A percentile compares a stretch with the other conserved stretches of the same genome.
These are phyloP conservation scores for Scaptomyza parva DNA, from an alignment of 2,888 invertebrate species.

Conservation along the genomic window DNA sequence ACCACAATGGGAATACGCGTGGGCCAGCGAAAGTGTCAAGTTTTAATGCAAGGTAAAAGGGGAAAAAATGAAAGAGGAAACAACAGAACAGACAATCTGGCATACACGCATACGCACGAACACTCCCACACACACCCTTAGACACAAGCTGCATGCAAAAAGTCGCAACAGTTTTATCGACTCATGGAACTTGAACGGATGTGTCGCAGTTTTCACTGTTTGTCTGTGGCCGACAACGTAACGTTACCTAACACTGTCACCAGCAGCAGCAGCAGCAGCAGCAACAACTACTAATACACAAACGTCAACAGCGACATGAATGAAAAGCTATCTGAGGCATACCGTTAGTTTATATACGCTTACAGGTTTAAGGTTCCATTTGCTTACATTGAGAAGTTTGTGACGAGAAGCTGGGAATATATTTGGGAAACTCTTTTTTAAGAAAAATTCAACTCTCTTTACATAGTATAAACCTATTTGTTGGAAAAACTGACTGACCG, in stretches of 20 bases:
- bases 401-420: too few relatives aligned
- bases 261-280: constrained; percentile 10
- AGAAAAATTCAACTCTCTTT: too few relatives aligned
- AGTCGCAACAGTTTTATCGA: constrained; percentile 74
- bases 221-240: not conserved
- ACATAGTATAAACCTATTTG: too few relatives aligned
- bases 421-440: too few relatives aligned
- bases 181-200: constrained; percentile 44
- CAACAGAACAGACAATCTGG: constrained; percentile 11
- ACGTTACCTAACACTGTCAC: constrained; percentile 38
- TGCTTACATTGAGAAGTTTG: too few relatives aligned
- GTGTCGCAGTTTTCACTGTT: constrained; percentile 11
- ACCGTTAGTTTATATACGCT: not conserved
- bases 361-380: not conserved
- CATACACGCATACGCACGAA: too few relatives aligned
- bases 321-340: not conserved
- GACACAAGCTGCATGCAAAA: constrained; percentile 42
- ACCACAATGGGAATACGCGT: constrained; percentile 33
- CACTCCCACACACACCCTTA: constrained; percentile 7
- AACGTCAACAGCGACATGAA: not conserved
- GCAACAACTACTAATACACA: not conserved
- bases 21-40: not conserved
- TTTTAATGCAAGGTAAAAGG: too few relatives aligned
- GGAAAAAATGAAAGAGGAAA: constrained; percentile 1
- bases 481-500: not conserved